Conservation (phyloP, 1,140 invertebrate species). For the Brachionus sp. region DNA sequence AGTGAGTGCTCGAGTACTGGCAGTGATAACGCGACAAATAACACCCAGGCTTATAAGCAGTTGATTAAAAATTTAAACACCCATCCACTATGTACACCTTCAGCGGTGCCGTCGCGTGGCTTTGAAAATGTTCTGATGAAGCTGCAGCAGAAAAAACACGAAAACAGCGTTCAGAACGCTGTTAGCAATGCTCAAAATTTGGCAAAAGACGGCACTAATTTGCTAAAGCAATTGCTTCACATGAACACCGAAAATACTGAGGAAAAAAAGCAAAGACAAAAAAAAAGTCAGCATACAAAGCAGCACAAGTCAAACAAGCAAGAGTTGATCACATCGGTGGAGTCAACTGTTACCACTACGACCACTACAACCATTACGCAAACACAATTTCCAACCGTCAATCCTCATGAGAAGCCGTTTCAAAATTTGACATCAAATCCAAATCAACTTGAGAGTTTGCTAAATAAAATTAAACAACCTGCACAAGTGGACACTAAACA, state of each 20-base stretch:
- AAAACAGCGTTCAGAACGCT: background rate
- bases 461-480: slow-evolving; percentile 7
- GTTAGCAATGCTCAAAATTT: background rate
- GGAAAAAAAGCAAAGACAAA: background rate
- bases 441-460: slow-evolving; percentile 11
- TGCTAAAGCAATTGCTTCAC: slow-evolving; percentile 1
- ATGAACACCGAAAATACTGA: background rate
- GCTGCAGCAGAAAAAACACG: background rate
- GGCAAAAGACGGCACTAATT: slow-evolving; percentile 26
- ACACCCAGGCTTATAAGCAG: slow-evolving; percentile 16
- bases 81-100: slow-evolving; percentile 16
- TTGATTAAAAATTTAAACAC: slow-evolving; percentile 34
- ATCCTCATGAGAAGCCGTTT: slow-evolving; percentile 12
- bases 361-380: slow-evolving; percentile 17
- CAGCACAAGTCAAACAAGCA: background rate
- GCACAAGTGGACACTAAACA: background rate
- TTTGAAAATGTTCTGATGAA: slow-evolving; percentile 16
- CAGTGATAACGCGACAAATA: background rate
- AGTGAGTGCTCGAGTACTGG: background rate
- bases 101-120: background rate
- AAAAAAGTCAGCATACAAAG: background rate
- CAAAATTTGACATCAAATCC: background rate
- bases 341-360: slow-evolving; percentile 3
- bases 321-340: background rate
- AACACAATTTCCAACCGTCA: slow-evolving; percentile 13